phyloP scores from a whole-genome alignment of 2,113 vertebrate genomes.

The Mixornis gularis region DNA sequence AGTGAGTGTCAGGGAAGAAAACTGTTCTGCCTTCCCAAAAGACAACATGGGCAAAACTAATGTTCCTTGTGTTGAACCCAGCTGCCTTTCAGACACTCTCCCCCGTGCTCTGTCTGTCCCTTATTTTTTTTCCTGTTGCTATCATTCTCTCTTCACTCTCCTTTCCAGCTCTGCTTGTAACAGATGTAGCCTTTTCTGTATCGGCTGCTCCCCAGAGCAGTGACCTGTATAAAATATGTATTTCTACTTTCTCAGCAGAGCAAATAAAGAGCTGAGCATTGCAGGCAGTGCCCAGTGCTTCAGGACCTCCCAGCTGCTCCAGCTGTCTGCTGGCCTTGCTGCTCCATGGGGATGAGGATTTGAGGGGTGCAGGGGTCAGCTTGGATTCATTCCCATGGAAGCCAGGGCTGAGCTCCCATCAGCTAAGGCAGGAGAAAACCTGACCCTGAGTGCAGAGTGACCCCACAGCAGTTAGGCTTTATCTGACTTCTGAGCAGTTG shows the following conservation, averaged over 20 bases:
- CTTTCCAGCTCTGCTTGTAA: not conserved
- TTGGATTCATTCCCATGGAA: not conserved
- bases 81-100: not conserved
- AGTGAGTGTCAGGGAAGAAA: not conserved
- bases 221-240: not conserved
- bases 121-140: not conserved
- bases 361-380: not conserved
- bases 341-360: not conserved
- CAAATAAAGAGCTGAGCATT: not conserved
- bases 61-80: not conserved
- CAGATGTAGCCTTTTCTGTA: not conserved
- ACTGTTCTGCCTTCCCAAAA: not conserved
- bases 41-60: not conserved
- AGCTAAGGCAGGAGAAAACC: not conserved
- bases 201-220: not conserved
- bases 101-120: not conserved
- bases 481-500: not conserved
- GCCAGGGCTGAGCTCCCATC: accelerated
- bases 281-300: accelerated
- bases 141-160: not conserved
- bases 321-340: not conserved
- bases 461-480: not conserved
- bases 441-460: not conserved
- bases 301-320: not conserved
- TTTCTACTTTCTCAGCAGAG: not conserved